A percentile compares a stretch with the other conserved stretches of the same genome.
These are phyloP conservation scores for Hypomesus transpacificus DNA, from an alignment of 2,113 vertebrate genomes.

Conservation along the genomic window DNA sequence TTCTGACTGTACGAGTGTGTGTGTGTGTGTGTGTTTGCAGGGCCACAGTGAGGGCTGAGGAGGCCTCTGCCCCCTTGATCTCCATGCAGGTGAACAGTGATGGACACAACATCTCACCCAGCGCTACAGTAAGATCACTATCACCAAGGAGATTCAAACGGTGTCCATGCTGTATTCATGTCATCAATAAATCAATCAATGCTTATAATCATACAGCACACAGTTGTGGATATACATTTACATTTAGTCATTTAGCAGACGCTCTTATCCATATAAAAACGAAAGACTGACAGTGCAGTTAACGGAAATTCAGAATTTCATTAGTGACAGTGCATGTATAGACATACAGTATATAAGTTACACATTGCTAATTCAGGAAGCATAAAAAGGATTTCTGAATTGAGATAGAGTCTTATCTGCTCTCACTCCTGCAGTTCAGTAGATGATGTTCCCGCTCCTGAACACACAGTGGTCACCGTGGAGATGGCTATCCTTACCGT, in stretches of 20 bases:
- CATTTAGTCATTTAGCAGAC: no score
- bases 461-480: conserved; percentile 48
- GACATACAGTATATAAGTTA: not conserved
- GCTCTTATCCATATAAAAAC: no score
- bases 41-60: conserved; percentile 62
- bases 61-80: conserved; percentile 60
- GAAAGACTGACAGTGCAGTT: not conserved
- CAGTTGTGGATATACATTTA: no score
- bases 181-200: no score
- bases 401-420: not conserved
- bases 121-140: conserved; percentile 41
- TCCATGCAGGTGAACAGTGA: conserved; percentile 74
- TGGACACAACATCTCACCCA: conserved; percentile 70
- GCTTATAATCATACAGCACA: no score
- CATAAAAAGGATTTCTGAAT: no score
- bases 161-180: not conserved
- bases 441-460: conserved; percentile 57
- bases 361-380: not conserved
- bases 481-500: conserved; percentile 66
- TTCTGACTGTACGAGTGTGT: conserved; percentile 22
- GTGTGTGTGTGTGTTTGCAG: conserved; percentile 42
- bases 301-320: not conserved
- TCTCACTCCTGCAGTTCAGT: conserved; percentile 56
- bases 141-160: not conserved
- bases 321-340: not conserved